phyloP scores from a whole-genome alignment of 2,113 vertebrate genomes.

The Helogale parvula region DNA sequence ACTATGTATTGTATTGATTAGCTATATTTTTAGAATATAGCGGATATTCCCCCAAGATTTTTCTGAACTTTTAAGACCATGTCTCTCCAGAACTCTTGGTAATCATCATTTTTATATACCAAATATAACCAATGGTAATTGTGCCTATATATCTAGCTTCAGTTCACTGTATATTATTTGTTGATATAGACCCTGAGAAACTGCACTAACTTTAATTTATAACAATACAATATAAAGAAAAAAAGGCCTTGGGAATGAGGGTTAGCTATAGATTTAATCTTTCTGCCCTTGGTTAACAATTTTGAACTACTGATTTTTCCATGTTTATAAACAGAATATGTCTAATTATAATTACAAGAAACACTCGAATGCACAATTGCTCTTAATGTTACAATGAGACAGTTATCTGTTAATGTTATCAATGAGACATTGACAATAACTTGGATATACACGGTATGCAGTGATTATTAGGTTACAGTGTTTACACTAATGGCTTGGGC shows the following conservation, averaged over 20 bases:
- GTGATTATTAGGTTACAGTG: background rate
- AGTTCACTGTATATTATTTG: conserved; percentile 52
- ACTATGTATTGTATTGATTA: conserved; percentile 28
- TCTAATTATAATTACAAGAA: conserved; percentile 62
- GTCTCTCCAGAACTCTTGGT: background rate
- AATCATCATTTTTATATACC: conserved; percentile 54
- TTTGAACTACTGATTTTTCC: conserved; percentile 57
- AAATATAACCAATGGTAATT: conserved; percentile 57
- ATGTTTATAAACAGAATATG: conserved; percentile 23
- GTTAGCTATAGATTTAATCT: conserved; percentile 47
- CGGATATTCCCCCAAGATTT: conserved; percentile 35
- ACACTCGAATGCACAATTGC: conserved; percentile 40
- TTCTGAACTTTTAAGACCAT: conserved; percentile 48
- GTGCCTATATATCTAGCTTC: conserved; percentile 49
- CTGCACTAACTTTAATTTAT: conserved; percentile 54
- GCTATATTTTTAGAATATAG: background rate
- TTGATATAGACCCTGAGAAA: conserved; percentile 43
- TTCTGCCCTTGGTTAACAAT: conserved; percentile 58
- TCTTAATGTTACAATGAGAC: conserved; percentile 37
- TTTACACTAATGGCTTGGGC: background rate
- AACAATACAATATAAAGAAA: conserved; percentile 40
- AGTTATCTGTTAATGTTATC: conserved; percentile 44
- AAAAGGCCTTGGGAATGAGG: background rate
- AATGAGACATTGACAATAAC: background rate
- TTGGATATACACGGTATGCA: background rate